Evolutionary conservation across 2,797 vertebrate genomes (phyloP).

Genomic region (Hipposideros larvatus): DNA sequence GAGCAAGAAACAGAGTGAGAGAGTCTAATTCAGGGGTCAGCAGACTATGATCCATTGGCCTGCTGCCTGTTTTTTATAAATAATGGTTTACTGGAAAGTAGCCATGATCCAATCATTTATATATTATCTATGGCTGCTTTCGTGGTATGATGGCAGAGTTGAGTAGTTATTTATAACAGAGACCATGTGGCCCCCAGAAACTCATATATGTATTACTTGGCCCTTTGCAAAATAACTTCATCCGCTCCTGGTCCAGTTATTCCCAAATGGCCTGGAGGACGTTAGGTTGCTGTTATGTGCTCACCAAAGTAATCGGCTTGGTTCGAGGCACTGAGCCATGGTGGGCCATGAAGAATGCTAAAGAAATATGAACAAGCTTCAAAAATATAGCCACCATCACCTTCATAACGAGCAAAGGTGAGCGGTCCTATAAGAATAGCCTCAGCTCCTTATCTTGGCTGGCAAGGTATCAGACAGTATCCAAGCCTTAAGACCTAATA

Average conservation of each 20-base stretch:
- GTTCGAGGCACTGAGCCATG: neutral
- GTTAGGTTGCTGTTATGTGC: neutral
- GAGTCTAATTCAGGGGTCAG: neutral
- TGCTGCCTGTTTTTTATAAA: neutral
- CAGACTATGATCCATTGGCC: neutral
- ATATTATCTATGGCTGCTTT: neutral
- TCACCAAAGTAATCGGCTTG: neutral
- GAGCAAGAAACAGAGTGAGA: neutral
- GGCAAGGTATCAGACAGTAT: neutral
- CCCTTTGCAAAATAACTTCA: neutral
- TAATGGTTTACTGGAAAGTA: slow-evolving; percentile 32
- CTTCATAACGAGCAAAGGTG: neutral
- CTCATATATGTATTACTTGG: neutral
- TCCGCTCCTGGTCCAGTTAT: neutral
- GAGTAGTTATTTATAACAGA: neutral
- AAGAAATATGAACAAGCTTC: neutral
- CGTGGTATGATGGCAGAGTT: neutral
- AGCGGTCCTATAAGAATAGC: neutral
- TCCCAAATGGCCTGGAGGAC: neutral
- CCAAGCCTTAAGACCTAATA: neutral
- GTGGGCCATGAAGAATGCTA: neutral
- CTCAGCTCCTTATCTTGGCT: neutral
- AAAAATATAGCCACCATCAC: neutral
- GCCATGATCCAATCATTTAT: neutral
- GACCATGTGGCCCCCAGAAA: neutral